Evolutionary conservation across 2,797 vertebrate species (phyloP), one percentile per base, ranked within the genome.

Genomic region (Molossus molossus): DNA sequence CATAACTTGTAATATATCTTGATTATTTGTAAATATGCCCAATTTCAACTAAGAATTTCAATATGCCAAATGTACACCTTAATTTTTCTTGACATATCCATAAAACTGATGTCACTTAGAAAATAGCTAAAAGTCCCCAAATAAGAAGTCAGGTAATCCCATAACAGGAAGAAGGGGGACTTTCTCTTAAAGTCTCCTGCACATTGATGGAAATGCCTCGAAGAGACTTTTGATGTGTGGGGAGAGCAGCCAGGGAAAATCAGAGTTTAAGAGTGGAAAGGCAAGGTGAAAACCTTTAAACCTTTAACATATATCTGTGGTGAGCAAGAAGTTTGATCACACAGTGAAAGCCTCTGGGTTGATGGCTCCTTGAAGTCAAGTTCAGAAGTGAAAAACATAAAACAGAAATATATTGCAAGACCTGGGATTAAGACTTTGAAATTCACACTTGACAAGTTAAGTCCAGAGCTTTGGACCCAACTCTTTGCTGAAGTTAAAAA

Each of bases 381-480:
- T 97, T 96, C 91, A 97, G 73, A 93, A 75, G 91, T 37, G 25
- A 69, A 60, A 97, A 97, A 97, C 76, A 96, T 65, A 79, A 97
- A 97, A 91, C 48, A 95, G 93, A 96, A 94, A 97, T 29, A 58
- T 7, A 62, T 93, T 90, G 86, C 98, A 95, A 70, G 85, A 92
- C 62, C 94, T 97, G 87, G 94, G 96, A 92, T 97, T 95, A 97
- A 96, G 97, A 96, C 97, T 97, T 87, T 97, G 97, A 95, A 96
- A 95, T 96, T 98, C 91, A 94, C 58, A 97, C 65, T 87, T 97
- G 97, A 97, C 75, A 97, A 93, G 80, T 97, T 98, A 98, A 97
- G 96, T 96, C 97, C 96, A 90, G 90, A 96, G 88, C 87, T 97
- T 65, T 98, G 95, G 90, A 95, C 77, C 75, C 94, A 97, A 92